Percentiles rank a stretch among this genome's conserved stretches.
These are phyloP conservation scores for Cryptotermes secundus DNA, from an alignment of 1,140 invertebrate species.

Conservation along the genomic window DNA sequence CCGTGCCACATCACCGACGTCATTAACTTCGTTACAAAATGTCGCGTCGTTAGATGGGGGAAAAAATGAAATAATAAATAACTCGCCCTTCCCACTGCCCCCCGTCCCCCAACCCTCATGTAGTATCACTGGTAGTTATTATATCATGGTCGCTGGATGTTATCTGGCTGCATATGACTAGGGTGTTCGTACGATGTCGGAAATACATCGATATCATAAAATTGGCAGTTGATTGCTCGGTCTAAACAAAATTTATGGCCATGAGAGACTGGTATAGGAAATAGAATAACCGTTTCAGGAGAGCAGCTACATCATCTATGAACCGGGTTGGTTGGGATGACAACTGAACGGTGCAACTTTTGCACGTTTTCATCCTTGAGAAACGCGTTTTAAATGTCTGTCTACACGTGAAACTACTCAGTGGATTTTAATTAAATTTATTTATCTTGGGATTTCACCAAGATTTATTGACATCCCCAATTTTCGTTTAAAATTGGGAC, in stretches of 20 bases:
- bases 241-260: neutral
- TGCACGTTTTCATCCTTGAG: too few relatives aligned
- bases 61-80: neutral
- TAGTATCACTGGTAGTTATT: neutral
- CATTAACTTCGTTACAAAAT: slow-evolving; percentile 3
- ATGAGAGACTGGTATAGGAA: neutral
- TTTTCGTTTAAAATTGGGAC: too few relatives aligned
- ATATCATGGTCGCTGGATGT: neutral
- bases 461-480: too few relatives aligned
- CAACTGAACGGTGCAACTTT: too few relatives aligned
- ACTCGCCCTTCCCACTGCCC: neutral
- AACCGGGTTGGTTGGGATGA: neutral
- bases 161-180: neutral
- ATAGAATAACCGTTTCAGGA: neutral
- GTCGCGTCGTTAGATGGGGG: neutral
- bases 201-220: slow-evolving; percentile 1
- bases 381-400: too few relatives aligned
- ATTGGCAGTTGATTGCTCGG: neutral
- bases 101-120: neutral
- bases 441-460: too few relatives aligned
- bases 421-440: too few relatives aligned
- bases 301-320: neutral
- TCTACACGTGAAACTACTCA: too few relatives aligned
- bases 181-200: neutral
- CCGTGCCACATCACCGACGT: neutral